Evolutionary conservation across 1,140 invertebrate genomes (phyloP), one percentile per base, ranked within the genome.

Genomic region (Solen grandis): DNA sequence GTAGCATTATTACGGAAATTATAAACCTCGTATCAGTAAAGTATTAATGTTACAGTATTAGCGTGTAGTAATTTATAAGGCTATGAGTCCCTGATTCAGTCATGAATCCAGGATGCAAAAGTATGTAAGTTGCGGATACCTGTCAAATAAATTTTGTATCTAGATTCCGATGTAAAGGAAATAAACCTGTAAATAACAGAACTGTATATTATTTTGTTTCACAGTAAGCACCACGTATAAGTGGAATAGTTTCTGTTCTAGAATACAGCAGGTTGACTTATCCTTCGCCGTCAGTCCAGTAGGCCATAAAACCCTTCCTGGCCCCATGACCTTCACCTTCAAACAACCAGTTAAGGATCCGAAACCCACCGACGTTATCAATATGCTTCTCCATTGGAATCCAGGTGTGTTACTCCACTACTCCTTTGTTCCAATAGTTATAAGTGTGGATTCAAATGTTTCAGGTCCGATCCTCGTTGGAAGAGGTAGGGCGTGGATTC

Each of bases 361-460:
- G 10, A 36, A 69, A n/a, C 29, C 60, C 29, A 25, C 35, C 19
- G 38, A 46, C 19, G 41, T 16, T 3, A 35, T 59, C 22, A 73
- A n/a, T 31, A 60, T 69, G 65, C 25, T 78, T 5, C 57, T 78
- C 25, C 75, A 78, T 22, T 78, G 75, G 75, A 78, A 78, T 27
- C 63, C 75, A 68, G 75, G 75, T 78, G 19, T 10, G 41, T n/a
- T n/a, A n/a, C n/a, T n/a, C n/a, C n/a, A n/a, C n/a, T n/a, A n/a
- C n/a, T n/a, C n/a, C n/a, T n/a, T n/a, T n/a, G n/a, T n/a, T n/a
- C n/a, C n/a, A n/a, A n/a, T n/a, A n/a, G n/a, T n/a, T n/a, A n/a
- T n/a, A n/a, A n/a, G n/a, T n/a, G n/a, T n/a, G n/a, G n/a, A n/a
- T n/a, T n/a, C n/a, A n/a, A n/a, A n/a, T n/a, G n/a, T n/a, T n/a